phyloP scores from a whole-genome alignment of 1,140 invertebrate genomes.

The Bombus affinis region DNA sequence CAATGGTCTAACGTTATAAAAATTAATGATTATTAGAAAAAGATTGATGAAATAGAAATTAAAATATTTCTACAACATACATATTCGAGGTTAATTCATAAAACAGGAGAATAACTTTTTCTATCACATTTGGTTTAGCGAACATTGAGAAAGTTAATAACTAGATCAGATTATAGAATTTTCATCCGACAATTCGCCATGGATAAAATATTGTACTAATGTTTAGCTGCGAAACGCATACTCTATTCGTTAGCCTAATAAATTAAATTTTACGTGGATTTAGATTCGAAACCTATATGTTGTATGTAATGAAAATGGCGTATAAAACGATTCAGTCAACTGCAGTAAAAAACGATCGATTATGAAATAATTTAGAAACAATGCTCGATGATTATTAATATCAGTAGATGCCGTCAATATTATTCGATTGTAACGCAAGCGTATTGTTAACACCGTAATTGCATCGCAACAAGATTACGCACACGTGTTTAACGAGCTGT shows the following conservation, averaged over 20 bases:
- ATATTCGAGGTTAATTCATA: too few relatives aligned
- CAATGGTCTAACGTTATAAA: too few relatives aligned
- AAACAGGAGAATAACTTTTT: too few relatives aligned
- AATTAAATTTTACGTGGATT: background rate
- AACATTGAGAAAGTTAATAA: too few relatives aligned
- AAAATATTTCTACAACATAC: too few relatives aligned
- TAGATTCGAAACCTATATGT: background rate
- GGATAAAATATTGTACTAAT: background rate
- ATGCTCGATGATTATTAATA: background rate
- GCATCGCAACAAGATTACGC: background rate
- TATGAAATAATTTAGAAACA: background rate
- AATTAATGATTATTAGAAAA: too few relatives aligned
- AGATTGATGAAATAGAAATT: too few relatives aligned
- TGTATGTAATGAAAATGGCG: background rate
- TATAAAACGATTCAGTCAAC: background rate
- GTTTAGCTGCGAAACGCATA: background rate
- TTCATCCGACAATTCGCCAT: background rate
- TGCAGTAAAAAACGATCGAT: background rate
- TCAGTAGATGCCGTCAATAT: background rate
- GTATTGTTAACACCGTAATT: background rate
- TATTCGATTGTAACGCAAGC: too few relatives aligned
- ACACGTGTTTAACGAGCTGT: too few relatives aligned
- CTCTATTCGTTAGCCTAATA: background rate
- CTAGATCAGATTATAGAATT: background rate
- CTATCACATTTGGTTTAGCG: too few relatives aligned